Base-by-base conservation (phyloP, 2,888 invertebrate genomes). In the Hirudinaria manillensis region DNA sequence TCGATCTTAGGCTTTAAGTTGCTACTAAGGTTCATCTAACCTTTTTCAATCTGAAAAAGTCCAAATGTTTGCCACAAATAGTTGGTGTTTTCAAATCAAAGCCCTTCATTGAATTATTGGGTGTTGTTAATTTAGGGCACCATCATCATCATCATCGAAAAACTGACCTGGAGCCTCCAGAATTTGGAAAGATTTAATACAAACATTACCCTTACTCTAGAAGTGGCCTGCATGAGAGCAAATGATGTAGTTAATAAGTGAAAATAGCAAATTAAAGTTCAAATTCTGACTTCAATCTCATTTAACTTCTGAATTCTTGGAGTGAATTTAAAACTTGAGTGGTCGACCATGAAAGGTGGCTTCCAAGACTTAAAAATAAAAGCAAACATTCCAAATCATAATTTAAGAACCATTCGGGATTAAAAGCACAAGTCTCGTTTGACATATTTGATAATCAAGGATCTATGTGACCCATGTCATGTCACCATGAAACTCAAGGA, bases 291-390 rank as follows among this genome's bases (percentile, higher is more conserved):
- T 89, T 99, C 99, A 76, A 99, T 87, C 85, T 99, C 98, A 87
- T 98, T 97, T 75, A 99, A 88, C 80, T 95, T 90, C 86, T 99
- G 99, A 81, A 98, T 92, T 81, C 99, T 89, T n/a, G 99, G 98
- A 27, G 93, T 93, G 87, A 99, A 99, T 81, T 92, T 90, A 83
- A 99, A 91, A 81, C 92, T 92, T 84, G 97, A 94, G 32, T 96
- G 93, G 85, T 99, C 94, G 74, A 99, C 95, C 19, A 95, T 95
- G 87, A 99, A 99, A 13, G 98, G 95, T 66, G 96, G 96, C 83
- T 93, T 93, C 94, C 96, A 97, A 82, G 92, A 91, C 93, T 94
- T 56, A 55, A 61, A 36, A 27, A 72, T 34, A 55, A 56, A 72
- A 27, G 3, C 6, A 34, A 72, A 32, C n/a, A 34, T 2, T 36